Percentiles rank a stretch among this genome's conserved stretches.
Evolutionary conservation across 2,888 invertebrate species (phyloP).

Genomic region (Lobophora halterata): DNA sequence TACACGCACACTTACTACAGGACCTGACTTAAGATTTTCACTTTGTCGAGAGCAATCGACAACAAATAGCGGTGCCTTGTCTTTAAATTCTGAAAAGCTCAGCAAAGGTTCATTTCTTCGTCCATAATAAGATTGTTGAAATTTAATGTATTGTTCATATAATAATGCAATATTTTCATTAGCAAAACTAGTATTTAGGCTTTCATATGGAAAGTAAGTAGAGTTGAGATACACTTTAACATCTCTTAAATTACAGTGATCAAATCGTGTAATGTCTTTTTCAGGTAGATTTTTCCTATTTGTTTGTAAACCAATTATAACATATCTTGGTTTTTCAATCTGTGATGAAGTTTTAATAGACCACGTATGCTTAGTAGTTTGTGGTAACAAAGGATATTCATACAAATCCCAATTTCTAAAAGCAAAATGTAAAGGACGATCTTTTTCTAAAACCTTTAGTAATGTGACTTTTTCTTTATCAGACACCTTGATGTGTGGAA

Average conservation of each 20-base stretch:
- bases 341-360: constrained; percentile 37
- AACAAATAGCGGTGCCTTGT: constrained; percentile 31
- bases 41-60: constrained; percentile 35
- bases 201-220: constrained; percentile 36
- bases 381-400: constrained; percentile 46
- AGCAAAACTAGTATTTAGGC: constrained; percentile 24
- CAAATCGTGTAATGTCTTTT: constrained; percentile 29
- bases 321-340: constrained; percentile 49
- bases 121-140: no score
- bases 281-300: constrained; percentile 37
- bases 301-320: constrained; percentile 52
- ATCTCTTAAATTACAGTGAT: constrained; percentile 43
- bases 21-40: constrained; percentile 32
- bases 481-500: constrained; percentile 25
- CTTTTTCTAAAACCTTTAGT: constrained; percentile 26
- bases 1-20: constrained; percentile 31
- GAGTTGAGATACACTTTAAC: constrained; percentile 42
- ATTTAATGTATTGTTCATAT: no score
- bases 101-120: no score
- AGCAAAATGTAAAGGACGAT: constrained; percentile 29
- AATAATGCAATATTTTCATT: not conserved
- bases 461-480: constrained; percentile 14
- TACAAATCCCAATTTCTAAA: constrained; percentile 41
- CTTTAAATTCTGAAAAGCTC: constrained; percentile 23
- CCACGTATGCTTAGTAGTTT: constrained; percentile 37